These are phyloP conservation scores for Aricia artaxerxes DNA, from an alignment of 2,888 invertebrate genomes.

Conservation along the genomic window DNA sequence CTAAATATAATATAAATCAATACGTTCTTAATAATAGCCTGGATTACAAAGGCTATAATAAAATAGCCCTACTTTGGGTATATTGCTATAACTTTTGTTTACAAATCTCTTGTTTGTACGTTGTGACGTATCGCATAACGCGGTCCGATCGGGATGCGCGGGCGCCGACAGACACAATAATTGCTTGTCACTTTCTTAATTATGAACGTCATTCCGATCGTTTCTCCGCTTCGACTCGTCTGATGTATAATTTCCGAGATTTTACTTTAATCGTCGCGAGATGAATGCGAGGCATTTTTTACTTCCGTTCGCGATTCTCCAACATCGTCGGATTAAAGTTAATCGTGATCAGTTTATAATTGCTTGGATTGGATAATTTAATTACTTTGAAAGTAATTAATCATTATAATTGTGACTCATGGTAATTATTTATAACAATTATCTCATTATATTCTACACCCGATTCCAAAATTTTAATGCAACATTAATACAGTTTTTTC, in stretches of 20 bases:
- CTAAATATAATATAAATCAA: too few species aligned
- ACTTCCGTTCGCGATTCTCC: neutral
- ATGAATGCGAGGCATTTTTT: slow-evolving; percentile 3
- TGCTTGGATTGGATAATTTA: neutral
- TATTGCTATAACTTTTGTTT: too few species aligned
- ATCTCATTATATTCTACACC: too few species aligned
- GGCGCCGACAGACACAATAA: slow-evolving; percentile 58
- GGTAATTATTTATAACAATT: neutral
- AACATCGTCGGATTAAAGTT: slow-evolving; percentile 2
- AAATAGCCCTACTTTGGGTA: too few species aligned
- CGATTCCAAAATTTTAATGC: too few species aligned
- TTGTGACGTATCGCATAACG: slow-evolving; percentile 15
- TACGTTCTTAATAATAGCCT: too few species aligned
- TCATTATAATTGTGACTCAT: neutral
- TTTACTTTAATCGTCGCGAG: slow-evolving; percentile 37
- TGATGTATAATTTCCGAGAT: slow-evolving; percentile 36
- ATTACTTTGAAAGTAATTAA: neutral
- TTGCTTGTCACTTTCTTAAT: slow-evolving; percentile 75
- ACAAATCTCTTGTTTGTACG: neutral
- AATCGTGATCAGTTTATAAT: slow-evolving; percentile 5
- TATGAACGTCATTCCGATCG: slow-evolving; percentile 55
- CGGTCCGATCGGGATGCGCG: neutral
- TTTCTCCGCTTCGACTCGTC: slow-evolving; percentile 57
- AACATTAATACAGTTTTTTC: too few species aligned
- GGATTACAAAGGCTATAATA: too few species aligned